Evolutionary conservation across 2,888 invertebrate genomes (phyloP).

Genomic region (Cactoblastis cactorum): DNA sequence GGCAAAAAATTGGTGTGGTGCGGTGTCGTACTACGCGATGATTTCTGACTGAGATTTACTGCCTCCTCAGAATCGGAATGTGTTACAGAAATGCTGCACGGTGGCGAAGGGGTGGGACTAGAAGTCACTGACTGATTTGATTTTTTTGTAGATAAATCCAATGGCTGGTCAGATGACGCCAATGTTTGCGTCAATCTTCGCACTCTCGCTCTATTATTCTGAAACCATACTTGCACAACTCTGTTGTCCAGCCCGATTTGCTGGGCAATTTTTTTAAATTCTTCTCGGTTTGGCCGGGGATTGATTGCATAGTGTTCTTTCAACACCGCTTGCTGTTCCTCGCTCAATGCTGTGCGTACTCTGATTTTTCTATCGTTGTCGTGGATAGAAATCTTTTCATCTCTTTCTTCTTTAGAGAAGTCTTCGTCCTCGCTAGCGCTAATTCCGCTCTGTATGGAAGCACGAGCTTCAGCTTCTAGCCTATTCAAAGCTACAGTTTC

Average conservation of each 20-base stretch:
- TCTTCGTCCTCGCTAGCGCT: conserved; percentile 83
- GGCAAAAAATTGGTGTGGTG: conserved; percentile 70
- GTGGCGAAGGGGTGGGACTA: conserved; percentile 81
- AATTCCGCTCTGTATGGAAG: conserved; percentile 69
- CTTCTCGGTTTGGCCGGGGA: conserved; percentile 95
- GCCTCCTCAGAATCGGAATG: conserved; percentile 85
- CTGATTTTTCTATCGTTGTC: conserved; percentile 89
- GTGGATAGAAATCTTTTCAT: conserved; percentile 75
- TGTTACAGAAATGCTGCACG: conserved; percentile 80
- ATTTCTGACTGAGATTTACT: conserved; percentile 87
- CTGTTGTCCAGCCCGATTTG: conserved; percentile 86
- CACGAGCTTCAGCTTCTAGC: conserved; percentile 70
- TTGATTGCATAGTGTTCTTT: conserved; percentile 94
- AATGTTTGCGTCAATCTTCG: conserved; percentile 81
- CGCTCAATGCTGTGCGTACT: conserved; percentile 95
- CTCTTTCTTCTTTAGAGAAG: conserved; percentile 67
- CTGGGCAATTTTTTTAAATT: conserved; percentile 93
- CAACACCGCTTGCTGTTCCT: conserved; percentile 93
- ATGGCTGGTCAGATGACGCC: conserved; percentile 84
- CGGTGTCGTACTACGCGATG: conserved; percentile 82
- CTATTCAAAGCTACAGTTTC: conserved; percentile 81
- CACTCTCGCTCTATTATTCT: conserved; percentile 95
- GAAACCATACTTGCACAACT: conserved; percentile 97
- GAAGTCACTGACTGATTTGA: conserved; percentile 76
- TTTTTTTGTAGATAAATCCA: conserved; percentile 94